These are phyloP conservation scores for Schrankia costaestrigalis DNA, from an alignment of 2,888 invertebrate genomes.

Conservation along the genomic window DNA sequence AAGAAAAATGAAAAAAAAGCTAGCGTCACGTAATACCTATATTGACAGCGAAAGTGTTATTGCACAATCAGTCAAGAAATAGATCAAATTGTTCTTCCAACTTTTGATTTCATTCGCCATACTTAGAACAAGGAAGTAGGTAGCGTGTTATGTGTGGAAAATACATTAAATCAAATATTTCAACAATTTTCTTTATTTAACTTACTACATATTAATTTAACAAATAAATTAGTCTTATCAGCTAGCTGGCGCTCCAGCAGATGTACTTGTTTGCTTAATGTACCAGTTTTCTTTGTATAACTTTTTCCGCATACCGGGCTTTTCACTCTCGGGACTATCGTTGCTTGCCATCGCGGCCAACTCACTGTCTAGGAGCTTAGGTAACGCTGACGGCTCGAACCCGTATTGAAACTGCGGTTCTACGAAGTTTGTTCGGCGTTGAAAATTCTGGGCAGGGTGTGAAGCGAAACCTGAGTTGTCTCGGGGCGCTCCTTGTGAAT, in stretches of 20 bases:
- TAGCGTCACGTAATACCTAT: slow-evolving; percentile 67
- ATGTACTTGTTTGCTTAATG: slow-evolving; percentile 67
- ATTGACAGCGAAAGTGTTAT: slow-evolving; percentile 62
- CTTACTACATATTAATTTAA: slow-evolving; percentile 36
- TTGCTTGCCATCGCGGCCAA: slow-evolving; percentile 69
- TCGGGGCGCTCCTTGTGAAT: slow-evolving; percentile 49
- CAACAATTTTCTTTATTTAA: slow-evolving; percentile 31
- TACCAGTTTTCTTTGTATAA: slow-evolving; percentile 73
- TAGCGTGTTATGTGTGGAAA: too few relatives aligned
- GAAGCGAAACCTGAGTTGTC: slow-evolving; percentile 59
- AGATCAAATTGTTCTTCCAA: slow-evolving; percentile 13
- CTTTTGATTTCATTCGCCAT: slow-evolving; percentile 9
- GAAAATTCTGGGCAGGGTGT: slow-evolving; percentile 50
- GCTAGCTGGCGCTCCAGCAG: slow-evolving; percentile 58
- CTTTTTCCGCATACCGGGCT: slow-evolving; percentile 66
- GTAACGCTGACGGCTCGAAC: slow-evolving; percentile 66
- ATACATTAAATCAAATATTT: too few relatives aligned
- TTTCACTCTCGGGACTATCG: slow-evolving; percentile 62
- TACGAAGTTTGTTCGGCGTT: slow-evolving; percentile 60
- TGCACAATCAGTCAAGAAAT: slow-evolving; percentile 43
- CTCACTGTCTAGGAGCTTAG: slow-evolving; percentile 64
- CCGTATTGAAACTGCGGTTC: slow-evolving; percentile 76
- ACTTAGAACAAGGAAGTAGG: slow-evolving; percentile 4
- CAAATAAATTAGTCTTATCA: slow-evolving; percentile 66
- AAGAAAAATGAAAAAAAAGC: slow-evolving; percentile 48